phyloP scores from a whole-genome alignment of 1,140 invertebrate genomes.

The Drosophila ohnishii region DNA sequence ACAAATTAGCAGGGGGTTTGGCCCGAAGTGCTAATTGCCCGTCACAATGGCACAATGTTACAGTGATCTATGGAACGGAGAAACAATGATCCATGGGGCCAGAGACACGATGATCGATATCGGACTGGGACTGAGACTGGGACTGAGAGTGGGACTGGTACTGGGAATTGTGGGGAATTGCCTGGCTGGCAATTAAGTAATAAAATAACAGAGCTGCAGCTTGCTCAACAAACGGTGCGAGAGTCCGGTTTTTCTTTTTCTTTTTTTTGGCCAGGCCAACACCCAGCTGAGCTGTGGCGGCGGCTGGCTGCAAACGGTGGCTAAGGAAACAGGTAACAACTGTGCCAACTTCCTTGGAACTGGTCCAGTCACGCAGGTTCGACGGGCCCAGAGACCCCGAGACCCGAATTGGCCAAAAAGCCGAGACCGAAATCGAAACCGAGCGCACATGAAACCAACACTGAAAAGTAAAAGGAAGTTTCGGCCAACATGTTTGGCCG shows the following conservation, averaged over 20 bases:
- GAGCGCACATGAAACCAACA: background rate
- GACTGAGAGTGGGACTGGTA: background rate
- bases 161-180: constrained; percentile 39
- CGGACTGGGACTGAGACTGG: constrained; percentile 3
- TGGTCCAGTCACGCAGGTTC: constrained; percentile 70
- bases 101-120: constrained; percentile 33
- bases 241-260: constrained; percentile 38
- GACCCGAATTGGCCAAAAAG: constrained; percentile 58
- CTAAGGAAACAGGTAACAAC: constrained; percentile 66
- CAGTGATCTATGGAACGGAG: constrained; percentile 28
- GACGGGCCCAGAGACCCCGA: constrained; percentile 65
- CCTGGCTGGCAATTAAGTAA: constrained; percentile 65
- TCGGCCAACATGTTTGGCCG: constrained; percentile 29
- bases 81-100: constrained; percentile 25
- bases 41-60: constrained; percentile 34
- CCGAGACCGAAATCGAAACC: constrained; percentile 7
- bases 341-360: constrained; percentile 75
- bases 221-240: constrained; percentile 49
- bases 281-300: constrained; percentile 45
- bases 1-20: constrained; percentile 49
- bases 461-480: constrained; percentile 74
- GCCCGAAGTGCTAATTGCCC: constrained; percentile 59
- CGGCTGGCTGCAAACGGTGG: background rate
- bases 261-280: constrained; percentile 45
- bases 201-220: constrained; percentile 49